phyloP scores from a whole-genome alignment of 2,797 vertebrate genomes.

The Pangasius larnaudii region DNA sequence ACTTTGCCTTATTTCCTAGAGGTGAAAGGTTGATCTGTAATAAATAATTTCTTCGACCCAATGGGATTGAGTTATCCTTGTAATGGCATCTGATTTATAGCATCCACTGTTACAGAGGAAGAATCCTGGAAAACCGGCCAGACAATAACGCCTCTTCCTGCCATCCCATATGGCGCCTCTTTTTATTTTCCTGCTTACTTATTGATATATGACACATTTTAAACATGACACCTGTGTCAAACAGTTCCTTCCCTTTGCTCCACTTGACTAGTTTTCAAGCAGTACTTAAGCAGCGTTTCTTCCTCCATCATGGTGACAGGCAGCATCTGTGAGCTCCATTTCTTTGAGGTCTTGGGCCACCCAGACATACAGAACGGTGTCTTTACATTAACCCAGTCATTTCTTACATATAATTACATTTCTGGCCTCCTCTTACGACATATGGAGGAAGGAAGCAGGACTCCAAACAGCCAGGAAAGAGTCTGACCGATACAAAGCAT shows the following conservation, averaged over 20 bases:
- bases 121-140: neutral
- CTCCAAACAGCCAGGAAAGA: constrained; percentile 18
- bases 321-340: constrained; percentile 77
- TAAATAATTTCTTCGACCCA: neutral
- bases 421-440: constrained; percentile 1
- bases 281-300: constrained; percentile 31
- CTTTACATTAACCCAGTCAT: constrained; percentile 67
- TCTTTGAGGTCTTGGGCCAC: constrained; percentile 78
- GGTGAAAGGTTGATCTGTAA: neutral
- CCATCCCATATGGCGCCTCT: neutral
- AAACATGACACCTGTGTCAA: constrained; percentile 85
- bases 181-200: constrained; percentile 59
- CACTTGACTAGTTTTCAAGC: constrained; percentile 73
- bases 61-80: neutral
- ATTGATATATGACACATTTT: constrained; percentile 84
- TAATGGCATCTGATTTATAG: constrained; percentile 53
- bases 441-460: constrained; percentile 35
- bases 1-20: constrained; percentile 33
- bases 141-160: neutral
- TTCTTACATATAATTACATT: constrained; percentile 36
- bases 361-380: constrained; percentile 79
- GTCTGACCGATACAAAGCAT: constrained; percentile 1
- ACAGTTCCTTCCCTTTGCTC: constrained; percentile 50
- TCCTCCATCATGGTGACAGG: constrained; percentile 26
- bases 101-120: constrained; percentile 37